Base-by-base conservation (phyloP, 2,797 vertebrate genomes). In the Myotis findleyi region DNA sequence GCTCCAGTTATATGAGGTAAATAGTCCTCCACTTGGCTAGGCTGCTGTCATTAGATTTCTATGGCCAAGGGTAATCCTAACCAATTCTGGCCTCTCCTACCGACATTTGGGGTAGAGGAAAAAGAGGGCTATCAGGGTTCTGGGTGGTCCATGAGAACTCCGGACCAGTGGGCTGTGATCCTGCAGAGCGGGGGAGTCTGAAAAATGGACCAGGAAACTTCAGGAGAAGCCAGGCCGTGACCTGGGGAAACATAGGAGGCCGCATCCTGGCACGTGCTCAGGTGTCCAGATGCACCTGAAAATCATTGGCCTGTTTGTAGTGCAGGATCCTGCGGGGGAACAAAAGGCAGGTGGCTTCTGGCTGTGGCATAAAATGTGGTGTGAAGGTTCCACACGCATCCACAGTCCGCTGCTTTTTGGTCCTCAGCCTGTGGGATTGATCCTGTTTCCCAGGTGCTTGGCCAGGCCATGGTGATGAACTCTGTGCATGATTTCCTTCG, bases 181-280 rank as follows among this genome's bases (percentile, higher is more conserved):
- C 13, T 41, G 1, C 0, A 30, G 47, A 62, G 12, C 33, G 0
- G 6, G 2, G 6, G 11, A 44, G 14, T 57, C 18, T 71, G 55
- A 44, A 81, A 89, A 91, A 33, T 55, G 14, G 68, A 66, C 30
- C 9, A 41, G 59, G 51, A 77, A 73, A 59, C 18, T 87, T 36
- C 18, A 79, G n/a, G 23, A 82, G 64, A 79, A 59, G 51, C 23
- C 51, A 71, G 51, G 4, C 30, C 30, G 27, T 21, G 49, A 47
- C 11, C 17, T 25, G 8, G 62, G 13, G 44, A 44, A 76, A 64
- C 5, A 66, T 2, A 77, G 6, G 33, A 62, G 27, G 10, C 21
- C 86, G 47, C 12, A 55, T 7, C 2, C 41, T 38, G 53, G 6
- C 9, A 1, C 16, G 33, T 30, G 8, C 11, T 82, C 30, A 64